Conservation (phyloP, 2,797 vertebrate species). For the Morelia viridis region DNA sequence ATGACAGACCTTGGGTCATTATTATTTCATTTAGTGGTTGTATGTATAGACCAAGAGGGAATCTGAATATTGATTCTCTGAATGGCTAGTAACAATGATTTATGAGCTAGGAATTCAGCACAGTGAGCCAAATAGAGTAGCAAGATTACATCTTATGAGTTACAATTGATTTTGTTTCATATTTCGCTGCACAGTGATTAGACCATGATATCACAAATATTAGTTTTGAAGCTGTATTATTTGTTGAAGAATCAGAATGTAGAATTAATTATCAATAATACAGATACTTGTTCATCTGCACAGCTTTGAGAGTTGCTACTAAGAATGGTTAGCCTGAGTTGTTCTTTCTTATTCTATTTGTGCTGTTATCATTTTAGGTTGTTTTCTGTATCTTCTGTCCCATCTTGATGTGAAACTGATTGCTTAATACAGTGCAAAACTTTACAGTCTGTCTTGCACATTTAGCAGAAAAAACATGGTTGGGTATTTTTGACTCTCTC, state of each 20-base stretch:
- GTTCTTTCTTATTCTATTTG: neutral
- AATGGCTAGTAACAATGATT: slow-evolving; percentile 89
- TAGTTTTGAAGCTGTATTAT: slow-evolving; percentile 50
- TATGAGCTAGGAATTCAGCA: slow-evolving; percentile 79
- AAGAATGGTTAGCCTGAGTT: neutral
- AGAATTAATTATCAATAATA: slow-evolving; percentile 23
- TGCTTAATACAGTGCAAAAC: neutral
- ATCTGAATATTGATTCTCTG: slow-evolving; percentile 88
- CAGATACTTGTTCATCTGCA: neutral
- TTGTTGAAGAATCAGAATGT: slow-evolving; percentile 46
- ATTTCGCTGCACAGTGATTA: slow-evolving; percentile 67
- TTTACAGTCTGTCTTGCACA: neutral
- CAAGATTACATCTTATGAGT: slow-evolving; percentile 67
- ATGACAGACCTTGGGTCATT: slow-evolving; percentile 77
- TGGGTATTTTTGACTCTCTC: neutral
- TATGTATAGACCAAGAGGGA: slow-evolving; percentile 84
- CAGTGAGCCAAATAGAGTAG: slow-evolving; percentile 73
- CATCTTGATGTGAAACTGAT: neutral
- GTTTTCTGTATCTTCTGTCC: neutral
- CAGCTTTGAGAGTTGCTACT: slow-evolving; percentile 2
- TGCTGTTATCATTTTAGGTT: neutral
- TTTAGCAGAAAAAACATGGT: neutral
- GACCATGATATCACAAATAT: slow-evolving; percentile 58
- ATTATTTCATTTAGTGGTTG: slow-evolving; percentile 86
- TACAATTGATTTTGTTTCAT: slow-evolving; percentile 72